Conservation (phyloP, 2,888 invertebrate species). For the Ophioninae sp. region DNA sequence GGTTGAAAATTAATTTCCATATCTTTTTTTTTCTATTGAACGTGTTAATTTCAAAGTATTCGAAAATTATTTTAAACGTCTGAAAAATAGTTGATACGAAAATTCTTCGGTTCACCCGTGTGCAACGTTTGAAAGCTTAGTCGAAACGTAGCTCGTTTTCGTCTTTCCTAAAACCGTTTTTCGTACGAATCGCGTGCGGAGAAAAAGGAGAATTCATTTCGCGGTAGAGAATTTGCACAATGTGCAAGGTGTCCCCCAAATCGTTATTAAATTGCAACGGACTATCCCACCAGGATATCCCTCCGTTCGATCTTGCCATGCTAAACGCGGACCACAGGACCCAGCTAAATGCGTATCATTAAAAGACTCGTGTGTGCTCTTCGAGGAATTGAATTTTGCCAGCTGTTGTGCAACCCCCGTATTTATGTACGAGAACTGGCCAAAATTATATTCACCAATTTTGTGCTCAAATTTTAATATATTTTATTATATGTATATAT, state of each 20-base stretch:
- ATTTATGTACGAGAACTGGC: not conserved
- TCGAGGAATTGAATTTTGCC: constrained; percentile 20
- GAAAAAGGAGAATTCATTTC: constrained; percentile 10
- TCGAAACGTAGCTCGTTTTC: not conserved
- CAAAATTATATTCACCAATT: not conserved
- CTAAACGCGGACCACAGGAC: not conserved
- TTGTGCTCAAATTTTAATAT: not conserved
- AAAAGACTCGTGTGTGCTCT: constrained; percentile 12
- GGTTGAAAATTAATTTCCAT: no score
- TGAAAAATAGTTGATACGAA: no score
- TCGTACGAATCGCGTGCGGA: constrained; percentile 4
- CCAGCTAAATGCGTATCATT: not conserved
- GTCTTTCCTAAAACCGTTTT: not conserved
- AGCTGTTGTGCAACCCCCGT: constrained; percentile 1
- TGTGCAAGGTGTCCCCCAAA: constrained; percentile 25
- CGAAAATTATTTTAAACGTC: no score
- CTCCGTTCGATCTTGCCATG: constrained; percentile 21
- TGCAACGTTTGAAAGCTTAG: not conserved
- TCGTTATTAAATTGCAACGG: constrained; percentile 38
- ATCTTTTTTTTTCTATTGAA: no score
- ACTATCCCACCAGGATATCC: constrained; percentile 11
- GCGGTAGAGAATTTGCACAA: constrained; percentile 7
- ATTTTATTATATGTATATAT: no score
- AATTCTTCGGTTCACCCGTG: no score
- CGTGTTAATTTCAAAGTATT: no score